Evolutionary conservation across 2,113 vertebrate species (phyloP).

Genomic region (Chrysochloris asiatica): DNA sequence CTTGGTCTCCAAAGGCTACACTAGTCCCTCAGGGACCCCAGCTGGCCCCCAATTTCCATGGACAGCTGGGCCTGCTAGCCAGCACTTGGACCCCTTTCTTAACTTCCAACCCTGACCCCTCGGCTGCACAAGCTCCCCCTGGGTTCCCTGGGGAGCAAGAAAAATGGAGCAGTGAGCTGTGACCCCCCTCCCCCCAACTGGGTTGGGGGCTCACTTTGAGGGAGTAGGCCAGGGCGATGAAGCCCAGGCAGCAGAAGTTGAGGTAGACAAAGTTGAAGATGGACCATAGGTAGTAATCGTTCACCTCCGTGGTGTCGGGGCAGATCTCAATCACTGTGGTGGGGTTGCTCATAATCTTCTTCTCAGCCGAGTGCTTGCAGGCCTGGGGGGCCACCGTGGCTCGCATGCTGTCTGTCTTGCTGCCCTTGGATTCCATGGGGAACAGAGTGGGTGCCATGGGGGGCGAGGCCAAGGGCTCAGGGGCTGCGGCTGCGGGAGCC

Average conservation of each 20-base stretch:
- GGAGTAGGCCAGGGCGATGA: slow-evolving; percentile 90
- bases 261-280: slow-evolving; percentile 92
- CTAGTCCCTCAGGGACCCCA: neutral
- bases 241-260: slow-evolving; percentile 91
- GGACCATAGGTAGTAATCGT: slow-evolving; percentile 90
- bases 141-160: too few species aligned
- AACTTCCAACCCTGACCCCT: too few species aligned
- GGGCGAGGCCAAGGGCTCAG: slow-evolving; percentile 79
- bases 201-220: slow-evolving; percentile 85
- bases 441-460: slow-evolving; percentile 84
- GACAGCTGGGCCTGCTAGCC: neutral
- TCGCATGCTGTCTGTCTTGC: slow-evolving; percentile 83
- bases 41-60: neutral
- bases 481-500: slow-evolving; percentile 73
- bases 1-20: neutral
- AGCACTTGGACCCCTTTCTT: too few species aligned
- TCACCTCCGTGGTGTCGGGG: slow-evolving; percentile 87
- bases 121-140: neutral
- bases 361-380: slow-evolving; percentile 86
- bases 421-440: slow-evolving; percentile 86
- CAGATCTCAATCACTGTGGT: slow-evolving; percentile 86
- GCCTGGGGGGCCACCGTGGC: slow-evolving; percentile 79
- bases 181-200: neutral
- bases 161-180: too few species aligned
- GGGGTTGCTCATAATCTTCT: slow-evolving; percentile 87